These are phyloP conservation scores for Campoletis raptor DNA, from an alignment of 2,888 invertebrate genomes.

Conservation along the genomic window DNA sequence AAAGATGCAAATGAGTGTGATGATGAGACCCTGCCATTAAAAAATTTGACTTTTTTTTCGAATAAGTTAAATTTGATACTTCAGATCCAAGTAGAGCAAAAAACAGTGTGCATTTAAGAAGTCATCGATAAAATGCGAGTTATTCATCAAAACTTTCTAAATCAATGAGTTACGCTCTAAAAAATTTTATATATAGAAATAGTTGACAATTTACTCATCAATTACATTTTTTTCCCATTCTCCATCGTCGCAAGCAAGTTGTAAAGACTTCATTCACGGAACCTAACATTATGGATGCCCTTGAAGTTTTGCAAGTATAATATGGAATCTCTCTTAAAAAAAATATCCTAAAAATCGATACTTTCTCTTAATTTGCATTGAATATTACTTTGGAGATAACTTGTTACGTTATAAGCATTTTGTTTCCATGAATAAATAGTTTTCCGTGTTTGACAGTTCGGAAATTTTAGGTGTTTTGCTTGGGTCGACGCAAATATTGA, in stretches of 20 bases:
- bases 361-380: conserved; percentile 18
- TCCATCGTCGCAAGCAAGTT: background rate
- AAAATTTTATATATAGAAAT: background rate
- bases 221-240: background rate
- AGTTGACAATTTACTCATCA: background rate
- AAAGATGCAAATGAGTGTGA: conserved; percentile 15
- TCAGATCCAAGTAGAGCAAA: background rate
- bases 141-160: background rate
- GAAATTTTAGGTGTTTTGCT: background rate
- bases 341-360: background rate
- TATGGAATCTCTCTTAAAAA: background rate
- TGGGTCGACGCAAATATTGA: too few species aligned
- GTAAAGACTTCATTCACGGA: background rate
- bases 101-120: background rate
- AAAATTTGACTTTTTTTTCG: background rate
- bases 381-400: background rate
- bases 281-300: background rate
- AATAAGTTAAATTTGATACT: background rate
- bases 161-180: background rate
- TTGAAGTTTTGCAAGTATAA: conserved; percentile 19
- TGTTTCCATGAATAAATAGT: background rate
- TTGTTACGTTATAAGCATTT: background rate
- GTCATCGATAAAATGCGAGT: background rate
- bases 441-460: background rate
- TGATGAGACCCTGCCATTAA: background rate